Evolutionary conservation across 2,888 invertebrate genomes (phyloP).

Genomic region (Anthrax anthrax): DNA sequence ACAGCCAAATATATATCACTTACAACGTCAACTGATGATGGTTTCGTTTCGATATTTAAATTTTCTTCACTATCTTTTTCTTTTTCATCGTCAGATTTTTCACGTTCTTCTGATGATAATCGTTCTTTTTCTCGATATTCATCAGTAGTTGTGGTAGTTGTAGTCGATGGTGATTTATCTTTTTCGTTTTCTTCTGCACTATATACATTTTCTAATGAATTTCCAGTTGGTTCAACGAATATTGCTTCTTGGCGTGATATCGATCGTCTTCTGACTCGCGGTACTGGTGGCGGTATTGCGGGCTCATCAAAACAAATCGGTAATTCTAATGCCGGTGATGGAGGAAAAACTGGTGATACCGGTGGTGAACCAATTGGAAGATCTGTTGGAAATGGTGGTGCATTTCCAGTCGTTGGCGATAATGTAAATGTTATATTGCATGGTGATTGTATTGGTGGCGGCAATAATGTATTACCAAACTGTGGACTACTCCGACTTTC

Average conservation of each 20-base stretch:
- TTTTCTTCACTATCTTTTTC: slow-evolving; percentile 11
- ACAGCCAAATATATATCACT: slow-evolving; percentile 65
- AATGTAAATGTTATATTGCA: slow-evolving; percentile 48
- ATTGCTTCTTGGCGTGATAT: slow-evolving; percentile 73
- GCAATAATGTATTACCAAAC: slow-evolving; percentile 35
- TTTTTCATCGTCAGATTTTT: slow-evolving; percentile 20
- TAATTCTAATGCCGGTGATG: slow-evolving; percentile 43
- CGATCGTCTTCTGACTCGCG: slow-evolving; percentile 49
- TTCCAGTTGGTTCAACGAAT: slow-evolving; percentile 58
- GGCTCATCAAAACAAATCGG: slow-evolving; percentile 36
- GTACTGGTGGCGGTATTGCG: slow-evolving; percentile 23
- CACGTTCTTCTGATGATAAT: slow-evolving; percentile 19
- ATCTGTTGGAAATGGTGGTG: slow-evolving; percentile 29
- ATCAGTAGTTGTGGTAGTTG: slow-evolving; percentile 10
- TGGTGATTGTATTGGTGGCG: slow-evolving; percentile 35
- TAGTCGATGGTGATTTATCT: slow-evolving; percentile 10
- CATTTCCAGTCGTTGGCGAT: slow-evolving; percentile 40
- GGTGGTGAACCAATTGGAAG: slow-evolving; percentile 25
- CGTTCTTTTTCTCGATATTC: slow-evolving; percentile 18
- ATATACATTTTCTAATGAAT: slow-evolving; percentile 54
- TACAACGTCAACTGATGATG: slow-evolving; percentile 34
- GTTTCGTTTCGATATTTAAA: slow-evolving; percentile 20
- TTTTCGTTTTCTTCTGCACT: slow-evolving; percentile 29
- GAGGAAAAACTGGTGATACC: slow-evolving; percentile 28
- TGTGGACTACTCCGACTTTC: slow-evolving; percentile 29